These are phyloP conservation scores for Melanerpes aurifrons DNA, from an alignment of 2,113 vertebrate genomes.

Conservation along the genomic window DNA sequence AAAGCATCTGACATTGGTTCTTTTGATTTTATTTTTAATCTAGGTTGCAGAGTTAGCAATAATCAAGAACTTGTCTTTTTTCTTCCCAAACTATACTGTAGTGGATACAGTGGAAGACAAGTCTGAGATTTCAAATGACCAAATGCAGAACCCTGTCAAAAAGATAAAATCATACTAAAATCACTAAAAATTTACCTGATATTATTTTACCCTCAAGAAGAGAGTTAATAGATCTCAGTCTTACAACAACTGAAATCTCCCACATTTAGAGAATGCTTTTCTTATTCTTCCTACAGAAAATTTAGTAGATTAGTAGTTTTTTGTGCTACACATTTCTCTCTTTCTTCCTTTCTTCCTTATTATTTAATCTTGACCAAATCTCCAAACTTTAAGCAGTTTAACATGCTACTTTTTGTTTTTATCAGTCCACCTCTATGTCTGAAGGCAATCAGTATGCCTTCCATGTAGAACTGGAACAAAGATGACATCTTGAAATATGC, in stretches of 20 bases:
- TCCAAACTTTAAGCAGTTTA: slow-evolving; percentile 10
- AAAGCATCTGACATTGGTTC: not conserved
- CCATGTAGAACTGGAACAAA: slow-evolving; percentile 72
- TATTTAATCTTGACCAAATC: not conserved
- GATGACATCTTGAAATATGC: slow-evolving; percentile 80
- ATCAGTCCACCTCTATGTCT: slow-evolving; percentile 55
- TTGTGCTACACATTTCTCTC: not conserved
- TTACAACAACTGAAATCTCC: not conserved
- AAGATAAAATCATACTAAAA: not conserved
- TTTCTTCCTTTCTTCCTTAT: not conserved
- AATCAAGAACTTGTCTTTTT: not conserved
- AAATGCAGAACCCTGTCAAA: not conserved
- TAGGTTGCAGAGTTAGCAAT: not conserved
- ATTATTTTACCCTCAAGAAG: not conserved
- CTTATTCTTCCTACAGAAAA: not conserved
- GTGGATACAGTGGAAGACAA: not conserved
- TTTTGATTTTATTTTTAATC: not conserved
- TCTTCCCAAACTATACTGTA: not conserved
- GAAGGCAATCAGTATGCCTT: slow-evolving; percentile 79
- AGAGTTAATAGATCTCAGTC: not conserved
- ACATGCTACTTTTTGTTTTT: slow-evolving; percentile 35
- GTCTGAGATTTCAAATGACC: not conserved
- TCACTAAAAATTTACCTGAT: not conserved
- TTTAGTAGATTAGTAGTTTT: not conserved
- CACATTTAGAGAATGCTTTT: not conserved